Conservation (phyloP, 2,888 invertebrate species). For the Metacarcinus magister region DNA sequence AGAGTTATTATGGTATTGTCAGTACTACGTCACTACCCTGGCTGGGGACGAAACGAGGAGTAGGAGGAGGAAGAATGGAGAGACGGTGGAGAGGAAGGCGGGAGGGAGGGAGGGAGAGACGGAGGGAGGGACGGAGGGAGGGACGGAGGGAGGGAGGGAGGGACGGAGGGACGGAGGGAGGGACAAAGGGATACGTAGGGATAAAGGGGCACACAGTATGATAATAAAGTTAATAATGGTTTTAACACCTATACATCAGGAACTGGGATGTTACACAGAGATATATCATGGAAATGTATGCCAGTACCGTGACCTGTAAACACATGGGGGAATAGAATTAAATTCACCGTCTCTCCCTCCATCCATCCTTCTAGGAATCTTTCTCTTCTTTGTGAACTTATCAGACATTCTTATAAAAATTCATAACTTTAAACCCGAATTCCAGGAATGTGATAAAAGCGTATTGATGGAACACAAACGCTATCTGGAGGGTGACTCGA, state of each 20-base stretch:
- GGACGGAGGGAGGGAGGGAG: neutral
- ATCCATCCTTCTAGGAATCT: neutral
- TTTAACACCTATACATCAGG: neutral
- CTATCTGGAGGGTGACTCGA: neutral
- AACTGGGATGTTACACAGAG: neutral
- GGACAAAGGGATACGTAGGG: neutral
- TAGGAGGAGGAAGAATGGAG: neutral
- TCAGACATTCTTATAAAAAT: neutral
- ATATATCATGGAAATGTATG: neutral
- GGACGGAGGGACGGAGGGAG: neutral
- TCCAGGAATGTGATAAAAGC: neutral
- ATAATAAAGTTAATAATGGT: neutral
- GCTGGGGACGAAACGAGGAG: neutral
- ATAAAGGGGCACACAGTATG: neutral
- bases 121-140: neutral
- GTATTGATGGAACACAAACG: neutral
- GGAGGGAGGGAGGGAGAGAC: neutral
- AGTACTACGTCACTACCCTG: neutral
- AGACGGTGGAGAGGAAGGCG: neutral
- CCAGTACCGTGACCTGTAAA: neutral
- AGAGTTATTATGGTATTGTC: slow-evolving; percentile 4
- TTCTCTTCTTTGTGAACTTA: neutral
- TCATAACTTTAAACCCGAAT: neutral
- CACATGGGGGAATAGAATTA: neutral
- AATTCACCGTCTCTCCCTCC: neutral